Evolutionary conservation across 1,140 invertebrate species (phyloP).

Genomic region (Lasioglossum baleicum): DNA sequence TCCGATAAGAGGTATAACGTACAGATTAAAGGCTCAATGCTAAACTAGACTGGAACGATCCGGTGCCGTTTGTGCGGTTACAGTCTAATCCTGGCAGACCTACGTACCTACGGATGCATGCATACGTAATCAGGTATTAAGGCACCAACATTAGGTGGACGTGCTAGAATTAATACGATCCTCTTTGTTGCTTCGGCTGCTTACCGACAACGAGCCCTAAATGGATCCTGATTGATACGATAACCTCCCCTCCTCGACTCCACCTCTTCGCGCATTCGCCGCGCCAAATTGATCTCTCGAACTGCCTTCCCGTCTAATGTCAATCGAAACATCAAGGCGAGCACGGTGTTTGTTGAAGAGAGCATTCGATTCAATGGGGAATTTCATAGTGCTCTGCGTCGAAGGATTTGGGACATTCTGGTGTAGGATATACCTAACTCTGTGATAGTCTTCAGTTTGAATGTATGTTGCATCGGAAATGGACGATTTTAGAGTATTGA

Average conservation of each 20-base stretch:
- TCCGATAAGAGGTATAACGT: constrained; percentile 50
- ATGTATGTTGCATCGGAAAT: too few relatives aligned
- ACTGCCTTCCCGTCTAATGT: not conserved
- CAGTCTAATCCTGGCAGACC: constrained; percentile 30
- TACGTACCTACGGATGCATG: not conserved
- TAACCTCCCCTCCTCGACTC: not conserved
- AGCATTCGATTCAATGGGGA: too few relatives aligned
- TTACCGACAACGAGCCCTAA: not conserved
- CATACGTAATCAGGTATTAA: constrained; percentile 60
- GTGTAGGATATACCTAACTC: too few relatives aligned
- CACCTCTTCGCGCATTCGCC: too few relatives aligned
- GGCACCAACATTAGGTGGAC: constrained; percentile 17
- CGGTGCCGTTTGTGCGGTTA: constrained; percentile 37
- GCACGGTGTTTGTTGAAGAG: not conserved
- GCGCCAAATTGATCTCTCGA: not conserved
- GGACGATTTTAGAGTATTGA: too few relatives aligned
- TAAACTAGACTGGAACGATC: constrained; percentile 18
- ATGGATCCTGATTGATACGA: not conserved
- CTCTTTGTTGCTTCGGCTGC: constrained; percentile 20
- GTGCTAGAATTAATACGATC: constrained; percentile 28
- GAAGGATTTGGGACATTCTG: too few relatives aligned
- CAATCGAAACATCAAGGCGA: not conserved
- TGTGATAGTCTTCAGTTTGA: too few relatives aligned
- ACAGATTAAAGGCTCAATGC: constrained; percentile 37
- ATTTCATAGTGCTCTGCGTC: too few relatives aligned